These are phyloP conservation scores for Ceriagrion tenellum DNA, from an alignment of 2,888 invertebrate species.

Conservation along the genomic window DNA sequence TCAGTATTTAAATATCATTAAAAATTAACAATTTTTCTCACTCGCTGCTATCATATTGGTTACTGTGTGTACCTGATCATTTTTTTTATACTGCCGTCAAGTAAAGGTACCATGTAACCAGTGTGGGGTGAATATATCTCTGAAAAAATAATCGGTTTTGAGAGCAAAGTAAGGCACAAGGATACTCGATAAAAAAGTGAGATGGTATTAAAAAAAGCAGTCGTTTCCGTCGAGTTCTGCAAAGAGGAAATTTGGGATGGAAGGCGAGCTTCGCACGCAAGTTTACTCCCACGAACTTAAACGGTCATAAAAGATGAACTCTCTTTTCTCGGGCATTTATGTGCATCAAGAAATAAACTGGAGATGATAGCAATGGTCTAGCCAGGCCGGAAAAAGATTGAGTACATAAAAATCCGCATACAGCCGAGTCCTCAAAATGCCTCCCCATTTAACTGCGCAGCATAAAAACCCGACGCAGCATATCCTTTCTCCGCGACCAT, in stretches of 20 bases:
- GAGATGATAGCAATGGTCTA: constrained; percentile 28
- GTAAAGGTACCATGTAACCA: background rate
- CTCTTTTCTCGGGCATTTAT: constrained; percentile 20
- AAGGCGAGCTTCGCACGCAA: constrained; percentile 2
- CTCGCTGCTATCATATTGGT: too few species aligned
- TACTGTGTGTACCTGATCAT: too few species aligned
- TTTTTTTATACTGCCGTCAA: too few species aligned
- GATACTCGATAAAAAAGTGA: background rate
- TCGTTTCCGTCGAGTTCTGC: constrained; percentile 13
- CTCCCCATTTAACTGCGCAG: background rate
- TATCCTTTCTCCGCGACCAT: constrained; percentile 12
- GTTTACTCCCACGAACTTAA: constrained; percentile 19
- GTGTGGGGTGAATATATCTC: background rate
- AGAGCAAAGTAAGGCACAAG: background rate
- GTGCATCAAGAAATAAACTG: constrained; percentile 28
- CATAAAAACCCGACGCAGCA: constrained; percentile 8
- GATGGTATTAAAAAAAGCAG: background rate
- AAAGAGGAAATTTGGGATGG: background rate
- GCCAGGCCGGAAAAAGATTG: background rate
- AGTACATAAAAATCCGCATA: constrained; percentile 30
- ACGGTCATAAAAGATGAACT: constrained; percentile 13
- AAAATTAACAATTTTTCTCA: too few species aligned
- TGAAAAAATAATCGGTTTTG: background rate
- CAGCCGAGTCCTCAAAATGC: background rate
- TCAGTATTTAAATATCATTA: too few species aligned